Percentiles rank a stretch among this genome's conserved stretches.
phyloP scores from a whole-genome alignment of 2,113 vertebrate genomes.

The Vombatus ursinus region DNA sequence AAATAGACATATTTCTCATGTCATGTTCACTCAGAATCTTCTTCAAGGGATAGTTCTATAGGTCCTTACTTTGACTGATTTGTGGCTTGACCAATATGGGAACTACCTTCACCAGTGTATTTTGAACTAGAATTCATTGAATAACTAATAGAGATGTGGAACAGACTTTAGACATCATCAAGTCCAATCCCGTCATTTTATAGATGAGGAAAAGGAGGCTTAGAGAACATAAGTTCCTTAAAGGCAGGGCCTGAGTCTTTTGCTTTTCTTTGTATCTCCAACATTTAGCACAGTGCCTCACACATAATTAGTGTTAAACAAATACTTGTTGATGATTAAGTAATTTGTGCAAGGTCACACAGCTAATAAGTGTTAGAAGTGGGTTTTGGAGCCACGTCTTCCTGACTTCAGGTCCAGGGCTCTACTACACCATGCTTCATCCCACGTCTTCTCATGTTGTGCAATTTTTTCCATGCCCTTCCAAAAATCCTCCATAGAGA shows the following conservation, averaged over 20 bases:
- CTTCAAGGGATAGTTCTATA: not conserved
- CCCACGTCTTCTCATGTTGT: not conserved
- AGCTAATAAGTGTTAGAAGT: not conserved
- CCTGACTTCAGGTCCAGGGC: not conserved
- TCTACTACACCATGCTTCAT: not conserved
- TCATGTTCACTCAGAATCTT: not conserved
- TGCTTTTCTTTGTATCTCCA: not conserved
- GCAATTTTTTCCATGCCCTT: not conserved
- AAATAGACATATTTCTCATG: not conserved
- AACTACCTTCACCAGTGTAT: not conserved
- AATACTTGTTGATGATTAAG: not conserved
- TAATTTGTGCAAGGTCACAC: not conserved
- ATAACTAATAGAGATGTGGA: not conserved
- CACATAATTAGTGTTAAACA: not conserved
- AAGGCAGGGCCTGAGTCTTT: not conserved
- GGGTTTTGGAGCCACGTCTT: not conserved
- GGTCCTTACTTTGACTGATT: not conserved
- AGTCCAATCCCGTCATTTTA: not conserved
- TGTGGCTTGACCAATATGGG: not conserved
- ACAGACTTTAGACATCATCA: not conserved
- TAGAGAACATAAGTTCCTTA: not conserved
- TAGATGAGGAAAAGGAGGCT: not conserved
- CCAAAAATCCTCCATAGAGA: not conserved
- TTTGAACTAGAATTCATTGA: not conserved
- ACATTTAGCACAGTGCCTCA: not conserved